Conservation (phyloP, 1,140 invertebrate species). For the Caenorhabditis remanei region DNA sequence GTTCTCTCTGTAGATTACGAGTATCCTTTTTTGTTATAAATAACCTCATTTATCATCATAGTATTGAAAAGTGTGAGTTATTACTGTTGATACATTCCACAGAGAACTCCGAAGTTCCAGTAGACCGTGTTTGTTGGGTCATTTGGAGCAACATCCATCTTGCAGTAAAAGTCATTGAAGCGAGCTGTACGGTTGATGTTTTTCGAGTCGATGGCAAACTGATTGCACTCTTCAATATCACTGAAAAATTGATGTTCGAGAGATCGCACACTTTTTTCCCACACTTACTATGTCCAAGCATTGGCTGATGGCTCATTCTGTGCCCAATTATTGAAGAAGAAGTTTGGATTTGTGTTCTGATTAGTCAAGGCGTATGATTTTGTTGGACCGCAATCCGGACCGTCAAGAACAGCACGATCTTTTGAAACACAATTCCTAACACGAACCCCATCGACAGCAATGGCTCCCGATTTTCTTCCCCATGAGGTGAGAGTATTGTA, state of each 20-base stretch:
- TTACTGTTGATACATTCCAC: not conserved
- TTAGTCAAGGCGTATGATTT: not conserved
- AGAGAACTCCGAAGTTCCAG: slow-evolving; percentile 30
- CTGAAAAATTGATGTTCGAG: not conserved
- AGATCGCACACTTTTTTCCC: not conserved
- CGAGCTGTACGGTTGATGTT: too few species aligned
- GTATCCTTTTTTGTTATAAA: slow-evolving; percentile 15
- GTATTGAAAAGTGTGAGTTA: not conserved
- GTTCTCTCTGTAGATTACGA: slow-evolving; percentile 4
- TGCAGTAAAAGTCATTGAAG: slow-evolving; percentile 22
- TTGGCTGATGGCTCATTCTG: not conserved
- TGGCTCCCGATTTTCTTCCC: not conserved
- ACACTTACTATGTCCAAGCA: not conserved
- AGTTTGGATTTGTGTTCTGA: not conserved
- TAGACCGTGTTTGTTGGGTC: not conserved
- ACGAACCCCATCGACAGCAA: slow-evolving; percentile 15
- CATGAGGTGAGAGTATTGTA: not conserved
- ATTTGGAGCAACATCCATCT: not conserved
- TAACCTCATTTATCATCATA: slow-evolving; percentile 30
- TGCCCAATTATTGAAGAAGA: not conserved
- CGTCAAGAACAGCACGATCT: not conserved
- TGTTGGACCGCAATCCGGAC: not conserved
- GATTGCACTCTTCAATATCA: slow-evolving; percentile 36
- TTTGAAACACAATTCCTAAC: not conserved
- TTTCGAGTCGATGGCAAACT: not conserved